Percentiles rank a stretch among this genome's conserved stretches.
phyloP scores from a whole-genome alignment of 1,140 invertebrate species.

The Eupristina koningsbergeri region DNA sequence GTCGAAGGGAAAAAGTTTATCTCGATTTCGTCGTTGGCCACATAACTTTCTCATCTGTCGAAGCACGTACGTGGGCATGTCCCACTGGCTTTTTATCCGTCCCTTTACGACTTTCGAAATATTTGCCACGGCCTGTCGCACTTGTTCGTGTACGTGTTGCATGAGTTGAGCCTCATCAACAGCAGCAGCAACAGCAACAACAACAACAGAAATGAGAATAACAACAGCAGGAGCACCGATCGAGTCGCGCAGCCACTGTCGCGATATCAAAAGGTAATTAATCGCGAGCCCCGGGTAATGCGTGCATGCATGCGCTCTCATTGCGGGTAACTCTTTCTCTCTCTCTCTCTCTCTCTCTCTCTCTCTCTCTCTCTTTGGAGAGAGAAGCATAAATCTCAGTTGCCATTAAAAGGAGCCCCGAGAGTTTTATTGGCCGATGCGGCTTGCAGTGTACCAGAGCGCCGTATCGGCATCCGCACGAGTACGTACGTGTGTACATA shows the following conservation, averaged over 20 bases:
- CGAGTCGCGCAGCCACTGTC: slow-evolving; percentile 5
- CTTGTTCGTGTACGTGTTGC: slow-evolving; percentile 13
- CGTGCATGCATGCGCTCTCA: slow-evolving; percentile 19
- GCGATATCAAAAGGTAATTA: slow-evolving; percentile 53
- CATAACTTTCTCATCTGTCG: slow-evolving; percentile 15
- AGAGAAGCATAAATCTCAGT: slow-evolving; percentile 44
- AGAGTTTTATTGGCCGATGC: slow-evolving; percentile 45
- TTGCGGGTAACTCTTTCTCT: not conserved
- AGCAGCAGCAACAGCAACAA: too few relatives aligned
- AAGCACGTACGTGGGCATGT: not conserved
- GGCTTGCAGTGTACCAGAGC: slow-evolving; percentile 3
- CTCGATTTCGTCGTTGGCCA: not conserved
- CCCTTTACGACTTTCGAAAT: slow-evolving; percentile 33
- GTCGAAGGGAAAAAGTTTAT: slow-evolving; percentile 5
- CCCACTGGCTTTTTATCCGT: slow-evolving; percentile 7
- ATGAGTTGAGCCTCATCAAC: not conserved
- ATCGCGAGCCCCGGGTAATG: slow-evolving; percentile 36
- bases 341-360: too few relatives aligned
- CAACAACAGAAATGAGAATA: not conserved
- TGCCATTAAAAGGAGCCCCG: slow-evolving; percentile 48
- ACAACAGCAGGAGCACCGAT: slow-evolving; percentile 17
- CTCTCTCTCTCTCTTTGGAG: too few relatives aligned
- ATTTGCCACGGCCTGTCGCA: slow-evolving; percentile 21
- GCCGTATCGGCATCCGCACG: slow-evolving; percentile 1
- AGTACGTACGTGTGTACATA: not conserved